Evolutionary conservation across 2,888 invertebrate genomes (phyloP).

Genomic region (Ophonus ardosiacus): DNA sequence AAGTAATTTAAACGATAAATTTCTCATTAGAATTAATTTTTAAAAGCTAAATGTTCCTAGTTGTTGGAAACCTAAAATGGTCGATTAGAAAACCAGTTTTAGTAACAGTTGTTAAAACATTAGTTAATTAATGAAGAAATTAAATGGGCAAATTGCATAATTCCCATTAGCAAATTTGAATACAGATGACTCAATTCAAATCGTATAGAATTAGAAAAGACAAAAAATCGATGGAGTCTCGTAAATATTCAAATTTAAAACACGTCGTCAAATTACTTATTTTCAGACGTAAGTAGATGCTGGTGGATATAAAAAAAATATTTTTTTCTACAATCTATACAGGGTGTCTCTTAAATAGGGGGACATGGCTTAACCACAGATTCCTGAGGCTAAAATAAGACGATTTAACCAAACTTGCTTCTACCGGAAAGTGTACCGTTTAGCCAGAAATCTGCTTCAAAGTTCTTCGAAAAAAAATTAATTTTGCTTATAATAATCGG

Average conservation of each 20-base stretch:
- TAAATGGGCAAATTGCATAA: slow-evolving; percentile 38
- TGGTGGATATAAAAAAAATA: no score
- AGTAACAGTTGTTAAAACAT: slow-evolving; percentile 34
- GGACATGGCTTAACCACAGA: no score
- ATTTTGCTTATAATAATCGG: no score
- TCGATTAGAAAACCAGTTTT: slow-evolving; percentile 37
- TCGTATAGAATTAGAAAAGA: background rate
- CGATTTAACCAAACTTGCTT: no score
- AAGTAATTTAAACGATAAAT: background rate
- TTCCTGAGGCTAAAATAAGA: no score
- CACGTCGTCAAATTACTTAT: background rate
- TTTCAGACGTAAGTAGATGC: background rate
- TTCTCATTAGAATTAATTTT: background rate
- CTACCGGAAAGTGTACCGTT: no score
- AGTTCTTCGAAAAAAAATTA: no score
- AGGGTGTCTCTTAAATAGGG: no score
- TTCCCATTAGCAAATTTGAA: slow-evolving; percentile 52
- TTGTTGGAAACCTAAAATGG: slow-evolving; percentile 12
- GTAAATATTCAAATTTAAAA: slow-evolving; percentile 4
- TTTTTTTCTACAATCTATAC: no score
- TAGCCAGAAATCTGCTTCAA: no score
- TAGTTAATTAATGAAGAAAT: slow-evolving; percentile 56
- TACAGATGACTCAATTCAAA: slow-evolving; percentile 48
- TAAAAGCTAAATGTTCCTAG: background rate
- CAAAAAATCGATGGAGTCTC: background rate